A percentile compares a stretch with the other conserved stretches of the same genome.
These are phyloP conservation scores for Luscinia luscinia DNA, from an alignment of 2,797 vertebrate genomes.

Conservation along the genomic window DNA sequence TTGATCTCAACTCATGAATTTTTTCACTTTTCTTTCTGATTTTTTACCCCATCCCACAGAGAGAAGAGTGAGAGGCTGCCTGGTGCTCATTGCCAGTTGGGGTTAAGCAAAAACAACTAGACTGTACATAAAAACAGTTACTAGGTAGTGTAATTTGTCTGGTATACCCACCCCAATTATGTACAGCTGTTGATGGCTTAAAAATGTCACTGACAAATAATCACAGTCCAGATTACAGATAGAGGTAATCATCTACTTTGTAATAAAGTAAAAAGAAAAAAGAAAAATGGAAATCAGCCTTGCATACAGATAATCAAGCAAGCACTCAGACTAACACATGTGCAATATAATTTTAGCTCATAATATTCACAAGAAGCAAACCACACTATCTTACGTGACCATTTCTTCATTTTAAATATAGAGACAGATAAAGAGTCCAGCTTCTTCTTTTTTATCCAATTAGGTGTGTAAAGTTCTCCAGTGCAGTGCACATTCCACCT, in stretches of 20 bases:
- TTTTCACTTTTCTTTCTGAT: not conserved
- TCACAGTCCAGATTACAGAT: not conserved
- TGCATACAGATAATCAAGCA: not conserved
- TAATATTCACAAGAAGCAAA: not conserved
- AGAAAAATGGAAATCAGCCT: not conserved
- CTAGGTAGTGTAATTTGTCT: not conserved
- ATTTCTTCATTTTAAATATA: conserved; percentile 24
- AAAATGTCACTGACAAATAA: not conserved
- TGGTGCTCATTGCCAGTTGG: not conserved
- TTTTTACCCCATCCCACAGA: not conserved
- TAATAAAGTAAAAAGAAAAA: not conserved
- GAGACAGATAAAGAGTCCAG: not conserved
- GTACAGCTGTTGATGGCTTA: not conserved
- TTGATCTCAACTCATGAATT: not conserved
- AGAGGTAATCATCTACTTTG: not conserved
- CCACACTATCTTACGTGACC: not conserved
- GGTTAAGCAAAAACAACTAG: not conserved
- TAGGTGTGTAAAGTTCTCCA: not conserved
- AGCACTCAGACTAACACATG: not conserved
- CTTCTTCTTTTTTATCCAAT: not conserved
- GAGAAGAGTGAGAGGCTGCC: fast-evolving
- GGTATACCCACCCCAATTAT: not conserved
- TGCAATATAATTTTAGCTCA: conserved; percentile 4
- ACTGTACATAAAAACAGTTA: not conserved
- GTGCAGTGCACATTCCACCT: not conserved